These are phyloP conservation scores for Norana najaformis DNA, from an alignment of 2,888 invertebrate genomes.

Conservation along the genomic window DNA sequence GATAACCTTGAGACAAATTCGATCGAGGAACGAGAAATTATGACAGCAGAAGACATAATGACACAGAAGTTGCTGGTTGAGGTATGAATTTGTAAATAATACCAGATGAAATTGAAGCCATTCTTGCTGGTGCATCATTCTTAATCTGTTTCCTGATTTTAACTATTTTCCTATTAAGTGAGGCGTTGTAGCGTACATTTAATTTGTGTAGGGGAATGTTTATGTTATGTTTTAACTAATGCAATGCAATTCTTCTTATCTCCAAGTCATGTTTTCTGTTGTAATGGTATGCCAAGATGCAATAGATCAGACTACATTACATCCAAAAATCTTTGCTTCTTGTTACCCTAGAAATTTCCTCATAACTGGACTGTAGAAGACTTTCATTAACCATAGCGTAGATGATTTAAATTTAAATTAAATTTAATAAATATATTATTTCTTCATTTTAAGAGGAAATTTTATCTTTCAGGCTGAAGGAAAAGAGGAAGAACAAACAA, in stretches of 20 bases:
- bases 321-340: neutral
- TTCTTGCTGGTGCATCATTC: neutral
- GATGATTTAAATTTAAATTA: neutral
- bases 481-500: conserved; percentile 70
- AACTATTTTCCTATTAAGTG: neutral
- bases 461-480: conserved; percentile 73
- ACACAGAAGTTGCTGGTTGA: conserved; percentile 55
- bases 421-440: neutral
- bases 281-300: too few species aligned
- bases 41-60: conserved; percentile 55
- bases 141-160: neutral
- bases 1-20: conserved; percentile 43
- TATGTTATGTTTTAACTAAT: neutral
- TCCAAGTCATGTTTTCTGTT: neutral
- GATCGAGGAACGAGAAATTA: conserved; percentile 23
- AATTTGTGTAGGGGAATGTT: neutral
- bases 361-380: neutral
- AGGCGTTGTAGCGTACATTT: neutral
- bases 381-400: neutral
- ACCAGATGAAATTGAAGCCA: neutral
- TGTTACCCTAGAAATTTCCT: neutral
- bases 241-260: neutral
- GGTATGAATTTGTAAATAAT: conserved; percentile 48
- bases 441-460: neutral
- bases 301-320: too few species aligned